phyloP scores from a whole-genome alignment of 1,140 invertebrate species.

The Pissodes strobi region DNA sequence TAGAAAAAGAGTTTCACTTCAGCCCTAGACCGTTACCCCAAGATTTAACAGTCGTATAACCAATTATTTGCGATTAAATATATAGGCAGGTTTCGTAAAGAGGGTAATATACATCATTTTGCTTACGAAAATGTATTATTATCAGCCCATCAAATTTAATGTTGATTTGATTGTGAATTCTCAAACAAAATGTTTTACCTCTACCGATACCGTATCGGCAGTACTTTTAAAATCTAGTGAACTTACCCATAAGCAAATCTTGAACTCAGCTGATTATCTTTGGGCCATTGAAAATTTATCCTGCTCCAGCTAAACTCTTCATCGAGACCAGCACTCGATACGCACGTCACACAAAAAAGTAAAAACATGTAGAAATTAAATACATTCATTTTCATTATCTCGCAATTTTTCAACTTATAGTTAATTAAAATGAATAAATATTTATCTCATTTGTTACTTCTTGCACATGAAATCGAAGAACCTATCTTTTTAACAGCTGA shows the following conservation, averaged over 20 bases:
- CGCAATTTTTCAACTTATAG: neutral
- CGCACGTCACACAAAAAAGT: neutral
- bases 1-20: no score
- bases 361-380: neutral
- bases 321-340: slow-evolving; percentile 23
- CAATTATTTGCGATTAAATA: no score
- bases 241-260: slow-evolving; percentile 1
- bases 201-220: no score
- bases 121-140: no score
- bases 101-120: no score
- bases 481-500: slow-evolving; percentile 15
- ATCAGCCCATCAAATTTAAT: no score
- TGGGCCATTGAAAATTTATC: slow-evolving; percentile 45
- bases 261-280: neutral
- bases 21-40: no score
- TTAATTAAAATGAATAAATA: neutral
- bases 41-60: no score
- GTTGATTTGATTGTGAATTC: no score
- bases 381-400: neutral
- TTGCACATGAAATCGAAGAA: neutral
- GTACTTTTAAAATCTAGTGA: no score
- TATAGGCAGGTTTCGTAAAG: no score
- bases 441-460: neutral
- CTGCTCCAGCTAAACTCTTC: slow-evolving; percentile 52
- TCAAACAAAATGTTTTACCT: no score